phyloP scores from a whole-genome alignment of 2,797 vertebrate genomes.

The Sebastes iracundus region DNA sequence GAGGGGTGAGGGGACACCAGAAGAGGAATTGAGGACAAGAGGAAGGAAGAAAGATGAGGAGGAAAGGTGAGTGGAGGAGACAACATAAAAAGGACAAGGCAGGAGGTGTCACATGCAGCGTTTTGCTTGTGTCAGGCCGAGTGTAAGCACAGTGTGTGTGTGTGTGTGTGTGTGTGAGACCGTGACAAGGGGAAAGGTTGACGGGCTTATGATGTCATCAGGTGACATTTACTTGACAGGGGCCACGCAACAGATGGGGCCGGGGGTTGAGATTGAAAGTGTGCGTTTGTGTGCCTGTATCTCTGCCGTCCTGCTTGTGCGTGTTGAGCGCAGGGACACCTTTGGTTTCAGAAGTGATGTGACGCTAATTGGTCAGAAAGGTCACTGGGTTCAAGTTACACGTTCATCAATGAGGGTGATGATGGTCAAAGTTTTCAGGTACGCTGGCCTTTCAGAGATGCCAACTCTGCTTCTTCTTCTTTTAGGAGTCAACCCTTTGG shows the following conservation, averaged over 20 bases:
- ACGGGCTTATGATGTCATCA: conserved; percentile 72
- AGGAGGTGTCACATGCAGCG: conserved; percentile 43
- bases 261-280: conserved; percentile 13
- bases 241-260: conserved; percentile 74
- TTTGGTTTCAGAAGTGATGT: conserved; percentile 72
- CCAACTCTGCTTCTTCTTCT: background rate
- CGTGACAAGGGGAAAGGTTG: conserved; percentile 69
- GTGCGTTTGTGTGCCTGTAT: conserved; percentile 12
- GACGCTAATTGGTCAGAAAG: conserved; percentile 73
- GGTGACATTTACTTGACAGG: conserved; percentile 75
- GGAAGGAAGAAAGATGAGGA: background rate
- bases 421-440: conserved; percentile 25
- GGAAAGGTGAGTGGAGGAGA: conserved; percentile 23
- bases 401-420: conserved; percentile 40
- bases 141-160: conserved; percentile 20
- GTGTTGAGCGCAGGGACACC: conserved; percentile 56
- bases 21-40: background rate
- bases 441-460: background rate
- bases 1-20: background rate
- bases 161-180: conserved; percentile 4
- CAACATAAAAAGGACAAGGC: conserved; percentile 50
- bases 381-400: conserved; percentile 51
- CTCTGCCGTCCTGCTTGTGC: conserved; percentile 3
- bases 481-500: background rate
- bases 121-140: conserved; percentile 40